phyloP scores from a whole-genome alignment of 2,113 vertebrate genomes.

The Gobio gobio region DNA sequence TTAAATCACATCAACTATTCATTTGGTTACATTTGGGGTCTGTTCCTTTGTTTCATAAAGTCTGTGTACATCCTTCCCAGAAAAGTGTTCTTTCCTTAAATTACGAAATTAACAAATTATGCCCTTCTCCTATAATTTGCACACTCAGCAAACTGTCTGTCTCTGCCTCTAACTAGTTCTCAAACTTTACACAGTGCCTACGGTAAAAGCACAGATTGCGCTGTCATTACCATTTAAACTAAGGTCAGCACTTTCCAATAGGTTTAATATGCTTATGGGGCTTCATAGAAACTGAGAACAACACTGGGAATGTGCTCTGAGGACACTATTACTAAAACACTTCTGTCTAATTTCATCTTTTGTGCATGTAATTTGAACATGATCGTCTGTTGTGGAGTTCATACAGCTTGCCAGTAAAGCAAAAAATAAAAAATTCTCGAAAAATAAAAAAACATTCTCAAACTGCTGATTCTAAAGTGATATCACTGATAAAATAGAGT shows the following conservation, averaged over 20 bases:
- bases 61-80: background rate
- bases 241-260: background rate
- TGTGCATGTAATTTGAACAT: background rate
- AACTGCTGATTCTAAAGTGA: too few species aligned
- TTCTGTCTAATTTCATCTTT: background rate
- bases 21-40: background rate
- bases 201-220: background rate
- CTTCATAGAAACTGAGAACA: background rate
- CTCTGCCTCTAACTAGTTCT: slow-evolving; percentile 11
- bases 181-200: background rate
- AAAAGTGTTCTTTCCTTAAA: background rate
- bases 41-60: background rate
- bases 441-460: too few species aligned
- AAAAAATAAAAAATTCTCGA: background rate
- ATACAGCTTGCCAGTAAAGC: background rate
- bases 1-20: background rate
- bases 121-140: background rate
- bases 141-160: slow-evolving; percentile 10
- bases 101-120: background rate
- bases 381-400: background rate
- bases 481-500: too few species aligned
- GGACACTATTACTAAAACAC: background rate
- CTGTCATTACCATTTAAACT: background rate
- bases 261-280: background rate
- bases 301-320: background rate